Percentiles rank a stretch among this genome's conserved stretches.
Conservation (phyloP, 2,113 vertebrate genomes). For the Arvicanthis niloticus region DNA sequence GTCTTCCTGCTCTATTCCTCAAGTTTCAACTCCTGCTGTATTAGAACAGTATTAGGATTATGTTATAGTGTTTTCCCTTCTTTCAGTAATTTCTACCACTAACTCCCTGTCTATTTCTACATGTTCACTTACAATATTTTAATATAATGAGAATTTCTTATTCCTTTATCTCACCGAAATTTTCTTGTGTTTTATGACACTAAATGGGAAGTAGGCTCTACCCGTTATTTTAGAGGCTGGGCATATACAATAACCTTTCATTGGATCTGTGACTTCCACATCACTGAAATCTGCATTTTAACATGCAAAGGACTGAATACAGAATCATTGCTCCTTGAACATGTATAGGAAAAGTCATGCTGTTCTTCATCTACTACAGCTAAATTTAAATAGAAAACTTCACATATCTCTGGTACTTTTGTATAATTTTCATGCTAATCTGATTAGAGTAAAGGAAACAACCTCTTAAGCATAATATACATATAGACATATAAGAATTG, state of each 20-base stretch:
- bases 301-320: not conserved
- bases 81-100: not conserved
- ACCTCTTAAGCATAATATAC: not conserved
- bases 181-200: not conserved
- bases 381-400: not conserved
- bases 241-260: not conserved
- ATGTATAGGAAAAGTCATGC: not conserved
- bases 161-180: not conserved
- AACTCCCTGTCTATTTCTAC: not conserved
- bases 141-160: not conserved
- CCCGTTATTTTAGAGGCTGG: not conserved
- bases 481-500: not conserved
- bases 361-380: not conserved
- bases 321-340: not conserved
- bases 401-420: not conserved
- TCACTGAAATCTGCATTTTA: not conserved
- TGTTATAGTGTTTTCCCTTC: not conserved
- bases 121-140: not conserved
- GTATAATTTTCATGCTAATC: not conserved
- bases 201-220: not conserved
- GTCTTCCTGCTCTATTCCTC: not conserved
- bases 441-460: not conserved
- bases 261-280: not conserved
- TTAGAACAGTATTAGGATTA: not conserved
- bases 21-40: not conserved